phyloP scores from a whole-genome alignment of 1,140 invertebrate genomes.

The Rhagoletis pomonella region DNA sequence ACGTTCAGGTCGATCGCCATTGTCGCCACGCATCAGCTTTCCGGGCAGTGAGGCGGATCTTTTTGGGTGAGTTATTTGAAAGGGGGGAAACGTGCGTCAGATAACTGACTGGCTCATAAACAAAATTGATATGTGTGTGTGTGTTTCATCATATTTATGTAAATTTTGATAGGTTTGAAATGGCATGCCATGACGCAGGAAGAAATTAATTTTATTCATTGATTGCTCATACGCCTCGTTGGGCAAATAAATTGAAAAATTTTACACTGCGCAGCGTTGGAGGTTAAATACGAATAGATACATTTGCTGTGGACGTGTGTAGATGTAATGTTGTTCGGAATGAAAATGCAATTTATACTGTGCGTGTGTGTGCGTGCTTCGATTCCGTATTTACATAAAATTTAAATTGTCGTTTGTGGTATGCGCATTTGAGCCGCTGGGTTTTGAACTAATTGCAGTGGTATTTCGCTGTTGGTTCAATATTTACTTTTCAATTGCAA shows the following conservation, averaged over 20 bases:
- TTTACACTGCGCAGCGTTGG: neutral
- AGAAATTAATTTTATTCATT: slow-evolving; percentile 35
- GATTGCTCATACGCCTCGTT: slow-evolving; percentile 40
- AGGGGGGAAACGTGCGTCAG: neutral
- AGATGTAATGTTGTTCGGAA: neutral
- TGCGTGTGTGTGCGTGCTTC: neutral
- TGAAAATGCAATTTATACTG: neutral
- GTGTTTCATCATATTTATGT: neutral
- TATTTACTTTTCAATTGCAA: neutral
- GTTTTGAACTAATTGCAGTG: slow-evolving; percentile 7
- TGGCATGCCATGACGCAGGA: neutral
- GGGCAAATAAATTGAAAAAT: slow-evolving; percentile 9
- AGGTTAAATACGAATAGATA: no score
- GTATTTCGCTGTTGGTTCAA: neutral
- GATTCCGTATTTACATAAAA: neutral
- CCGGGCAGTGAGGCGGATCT: slow-evolving; percentile 72
- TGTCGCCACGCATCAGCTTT: slow-evolving; percentile 72
- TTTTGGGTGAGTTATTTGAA: slow-evolving; percentile 68
- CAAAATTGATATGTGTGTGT: no score
- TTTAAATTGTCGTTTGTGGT: slow-evolving; percentile 16
- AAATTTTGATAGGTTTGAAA: neutral
- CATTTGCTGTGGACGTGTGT: neutral
- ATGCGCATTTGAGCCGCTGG: neutral
- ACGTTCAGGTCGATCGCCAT: slow-evolving; percentile 67
- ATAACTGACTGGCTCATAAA: no score